phyloP scores from a whole-genome alignment of 92 coral and sea anemone species.

The Virgularia gustaviana region DNA sequence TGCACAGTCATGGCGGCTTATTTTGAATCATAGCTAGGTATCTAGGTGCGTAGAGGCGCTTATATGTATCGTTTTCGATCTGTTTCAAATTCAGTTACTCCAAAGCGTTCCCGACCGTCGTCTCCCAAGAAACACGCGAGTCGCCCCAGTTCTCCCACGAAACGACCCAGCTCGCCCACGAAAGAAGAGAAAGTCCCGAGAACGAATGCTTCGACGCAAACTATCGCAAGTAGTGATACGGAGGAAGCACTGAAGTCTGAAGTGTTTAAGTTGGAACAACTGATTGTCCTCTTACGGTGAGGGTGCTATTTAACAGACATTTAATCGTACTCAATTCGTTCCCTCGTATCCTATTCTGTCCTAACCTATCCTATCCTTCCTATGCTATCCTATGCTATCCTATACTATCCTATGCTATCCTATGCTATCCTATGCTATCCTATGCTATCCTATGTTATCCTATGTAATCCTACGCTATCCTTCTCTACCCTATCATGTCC shows the following conservation, averaged over 20 bases:
- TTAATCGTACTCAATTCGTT: neutral
- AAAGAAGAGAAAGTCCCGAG: constrained; percentile 70
- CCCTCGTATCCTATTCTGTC: neutral
- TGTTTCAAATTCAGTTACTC: constrained; percentile 56
- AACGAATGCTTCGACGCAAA: constrained; percentile 82
- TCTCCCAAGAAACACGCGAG: constrained; percentile 58
- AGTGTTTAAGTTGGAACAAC: constrained; percentile 79
- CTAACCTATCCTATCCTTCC: too few relatives aligned
- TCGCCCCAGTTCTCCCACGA: constrained; percentile 7
- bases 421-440: too few relatives aligned
- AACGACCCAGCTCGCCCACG: neutral
- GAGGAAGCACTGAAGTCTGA: constrained; percentile 85
- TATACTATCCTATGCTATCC: too few relatives aligned
- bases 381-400: too few relatives aligned
- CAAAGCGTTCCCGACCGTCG: constrained; percentile 71
- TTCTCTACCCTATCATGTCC: too few relatives aligned
- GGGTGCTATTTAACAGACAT: neutral
- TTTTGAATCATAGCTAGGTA: too few relatives aligned
- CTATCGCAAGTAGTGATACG: constrained; percentile 73
- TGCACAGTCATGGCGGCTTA: constrained; percentile 3
- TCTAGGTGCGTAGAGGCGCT: neutral
- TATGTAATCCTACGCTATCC: too few relatives aligned
- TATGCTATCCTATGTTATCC: too few relatives aligned
- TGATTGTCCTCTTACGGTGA: constrained; percentile 83
- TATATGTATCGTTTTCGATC: constrained; percentile 9